Conservation (phyloP, 2,113 vertebrate species). For the Corythoichthys intestinalis region DNA sequence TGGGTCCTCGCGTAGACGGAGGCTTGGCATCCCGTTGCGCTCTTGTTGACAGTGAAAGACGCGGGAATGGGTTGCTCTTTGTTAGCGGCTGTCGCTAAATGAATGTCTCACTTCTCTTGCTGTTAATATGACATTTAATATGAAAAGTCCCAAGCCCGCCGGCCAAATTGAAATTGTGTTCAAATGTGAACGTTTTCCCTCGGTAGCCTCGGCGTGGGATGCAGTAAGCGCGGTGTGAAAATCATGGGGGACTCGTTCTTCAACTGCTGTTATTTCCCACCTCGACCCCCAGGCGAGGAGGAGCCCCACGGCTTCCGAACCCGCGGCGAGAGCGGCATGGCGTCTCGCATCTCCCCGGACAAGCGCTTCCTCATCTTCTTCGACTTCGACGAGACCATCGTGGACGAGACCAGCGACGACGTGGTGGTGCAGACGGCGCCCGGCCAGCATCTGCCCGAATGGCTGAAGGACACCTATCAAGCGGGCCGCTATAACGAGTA, state of each 20-base stretch:
- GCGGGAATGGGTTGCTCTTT: no score
- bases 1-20: no score
- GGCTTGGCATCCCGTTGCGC: no score
- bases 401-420: slow-evolving; percentile 92
- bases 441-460: slow-evolving; percentile 77
- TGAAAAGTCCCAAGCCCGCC: no score
- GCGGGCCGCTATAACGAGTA: slow-evolving; percentile 88
- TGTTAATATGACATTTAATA: no score
- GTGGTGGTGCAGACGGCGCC: slow-evolving; percentile 79
- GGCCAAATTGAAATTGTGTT: not conserved
- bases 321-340: slow-evolving; percentile 63
- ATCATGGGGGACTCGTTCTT: slow-evolving; percentile 71
- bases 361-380: slow-evolving; percentile 88
- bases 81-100: no score
- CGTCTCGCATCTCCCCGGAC: slow-evolving; percentile 51
- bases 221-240: slow-evolving; percentile 37
- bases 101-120: no score
- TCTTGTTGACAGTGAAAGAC: no score
- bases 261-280: slow-evolving; percentile 74
- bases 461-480: slow-evolving; percentile 81
- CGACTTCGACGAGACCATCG: slow-evolving; percentile 94
- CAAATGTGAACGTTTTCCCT: slow-evolving; percentile 11
- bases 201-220: slow-evolving; percentile 42
- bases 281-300: slow-evolving; percentile 71
- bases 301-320: slow-evolving; percentile 23